Evolutionary conservation across 1,140 invertebrate species (phyloP), one percentile per base, ranked within the genome.

Genomic region (Parasteatoda tepidariorum): DNA sequence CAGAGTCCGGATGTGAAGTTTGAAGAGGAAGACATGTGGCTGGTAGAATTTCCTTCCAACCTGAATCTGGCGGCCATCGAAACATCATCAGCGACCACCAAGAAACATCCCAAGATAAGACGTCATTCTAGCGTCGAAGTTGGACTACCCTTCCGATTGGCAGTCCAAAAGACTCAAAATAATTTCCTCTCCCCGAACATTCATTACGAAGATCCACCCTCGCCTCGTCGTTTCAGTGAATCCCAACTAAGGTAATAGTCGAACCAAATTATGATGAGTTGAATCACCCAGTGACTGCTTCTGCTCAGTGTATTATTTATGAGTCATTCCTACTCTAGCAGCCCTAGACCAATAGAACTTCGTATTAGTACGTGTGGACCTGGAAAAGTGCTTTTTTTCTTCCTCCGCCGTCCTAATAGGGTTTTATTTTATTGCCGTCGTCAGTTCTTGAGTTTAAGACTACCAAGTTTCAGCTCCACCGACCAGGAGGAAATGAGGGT

Each of bases 11-110:
- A 81, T 24, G 54, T 79, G 41, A 41, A 82, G 59, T 82, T 82
- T 71, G 78, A 82, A 82, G 78, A 82, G 64, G 67, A 82, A 71
- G 78, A 82, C 24, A 41, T 82, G 57, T 82, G 78, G 78, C 55
- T 82, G 30, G 78, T 82, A 31, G 78, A 82, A 48, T 82, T 82
- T 48, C 78, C 78, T 41, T 64, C 66, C 2, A 82, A 82, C 22
- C 6, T 62, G 7, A 48, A 48, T 18, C 38, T 48, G 9, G 38
- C 38, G 9, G 18, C 38, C 1, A 64, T 55, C 0, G n/a, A 13
- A 24, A 15, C 59, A 2, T 13, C 57, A 0, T n/a, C 55, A n/a
- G 48, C 38, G 7, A 41, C 70, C n/a, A 33, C 28, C 3, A 41
- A 61, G 15, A 54, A 55, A 18, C 24, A 64, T 0, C 30, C 62